A percentile compares a stretch with the other conserved stretches of the same genome.
Conservation (phyloP, 1,140 invertebrate species). For the Neuroterus valhalla region DNA sequence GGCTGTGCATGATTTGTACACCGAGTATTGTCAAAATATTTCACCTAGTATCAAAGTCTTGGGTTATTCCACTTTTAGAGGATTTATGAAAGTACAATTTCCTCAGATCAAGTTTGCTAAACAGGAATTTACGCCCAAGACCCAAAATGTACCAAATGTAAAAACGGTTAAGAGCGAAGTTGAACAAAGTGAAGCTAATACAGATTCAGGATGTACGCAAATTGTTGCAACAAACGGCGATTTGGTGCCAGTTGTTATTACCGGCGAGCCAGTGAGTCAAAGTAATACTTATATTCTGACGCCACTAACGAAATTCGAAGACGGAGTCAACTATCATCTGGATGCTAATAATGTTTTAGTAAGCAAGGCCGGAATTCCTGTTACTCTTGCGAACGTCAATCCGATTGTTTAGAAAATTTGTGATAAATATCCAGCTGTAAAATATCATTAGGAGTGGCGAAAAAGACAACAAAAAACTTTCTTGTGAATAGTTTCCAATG, state of each 20-base stretch:
- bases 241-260: conserved; percentile 60
- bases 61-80: conserved; percentile 86
- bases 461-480: too few relatives aligned
- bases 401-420: too few relatives aligned
- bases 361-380: conserved; percentile 50
- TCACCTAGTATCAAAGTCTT: conserved; percentile 82
- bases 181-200: neutral
- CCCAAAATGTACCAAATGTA: neutral
- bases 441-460: too few relatives aligned
- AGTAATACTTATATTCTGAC: conserved; percentile 59
- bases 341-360: conserved; percentile 56
- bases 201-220: conserved; percentile 22
- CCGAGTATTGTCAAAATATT: conserved; percentile 81
- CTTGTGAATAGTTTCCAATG: too few relatives aligned
- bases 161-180: neutral
- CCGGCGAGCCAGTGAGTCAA: conserved; percentile 47
- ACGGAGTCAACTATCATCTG: conserved; percentile 59
- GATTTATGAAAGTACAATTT: conserved; percentile 88
- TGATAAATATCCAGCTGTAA: too few relatives aligned
- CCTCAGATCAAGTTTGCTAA: conserved; percentile 85
- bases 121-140: conserved; percentile 75
- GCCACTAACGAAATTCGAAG: conserved; percentile 56
- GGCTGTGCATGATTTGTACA: conserved; percentile 81
- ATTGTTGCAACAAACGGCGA: conserved; percentile 46
- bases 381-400: conserved; percentile 52